Percentiles rank a stretch among this genome's conserved stretches.
Evolutionary conservation across 1,140 invertebrate species (phyloP).

Genomic region (Asbolus verrucosus): DNA sequence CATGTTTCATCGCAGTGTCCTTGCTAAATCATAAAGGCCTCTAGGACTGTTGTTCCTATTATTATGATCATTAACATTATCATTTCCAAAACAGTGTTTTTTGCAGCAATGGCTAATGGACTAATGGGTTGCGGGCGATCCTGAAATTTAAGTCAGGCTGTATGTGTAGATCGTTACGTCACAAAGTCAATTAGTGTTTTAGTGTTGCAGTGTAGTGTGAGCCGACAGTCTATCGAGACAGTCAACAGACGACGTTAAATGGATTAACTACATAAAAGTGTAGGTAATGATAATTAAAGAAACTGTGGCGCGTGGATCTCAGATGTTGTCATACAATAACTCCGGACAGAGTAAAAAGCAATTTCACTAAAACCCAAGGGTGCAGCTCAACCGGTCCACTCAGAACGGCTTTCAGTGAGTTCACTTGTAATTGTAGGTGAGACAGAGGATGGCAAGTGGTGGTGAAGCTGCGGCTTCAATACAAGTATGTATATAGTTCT

Average conservation of each 20-base stretch:
- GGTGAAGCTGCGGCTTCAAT: constrained; percentile 38
- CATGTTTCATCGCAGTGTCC: no score
- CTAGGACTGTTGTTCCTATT: no score
- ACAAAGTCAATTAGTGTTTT: constrained; percentile 37
- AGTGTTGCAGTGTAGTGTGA: constrained; percentile 18
- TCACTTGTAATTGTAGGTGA: constrained; percentile 53
- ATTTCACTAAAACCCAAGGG: constrained; percentile 57
- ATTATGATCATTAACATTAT: no score
- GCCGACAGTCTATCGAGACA: constrained; percentile 39
- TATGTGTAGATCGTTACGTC: constrained; percentile 31
- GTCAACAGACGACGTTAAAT: constrained; percentile 48
- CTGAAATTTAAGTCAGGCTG: constrained; percentile 11
- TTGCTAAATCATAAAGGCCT: no score
- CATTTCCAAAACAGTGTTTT: no score
- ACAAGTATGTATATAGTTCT: constrained; percentile 36
- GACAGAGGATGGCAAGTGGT: constrained; percentile 42
- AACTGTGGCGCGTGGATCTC: constrained; percentile 47
- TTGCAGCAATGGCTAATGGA: background rate
- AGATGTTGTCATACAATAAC: constrained; percentile 52
- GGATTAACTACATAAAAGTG: constrained; percentile 54
- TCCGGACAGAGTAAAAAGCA: constrained; percentile 53
- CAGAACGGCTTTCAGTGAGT: constrained; percentile 46
- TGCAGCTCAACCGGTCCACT: constrained; percentile 45
- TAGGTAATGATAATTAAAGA: constrained; percentile 56
- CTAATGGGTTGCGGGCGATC: no score